Evolutionary conservation across 2,888 invertebrate genomes (phyloP).

Genomic region (Tillus elongatus): DNA sequence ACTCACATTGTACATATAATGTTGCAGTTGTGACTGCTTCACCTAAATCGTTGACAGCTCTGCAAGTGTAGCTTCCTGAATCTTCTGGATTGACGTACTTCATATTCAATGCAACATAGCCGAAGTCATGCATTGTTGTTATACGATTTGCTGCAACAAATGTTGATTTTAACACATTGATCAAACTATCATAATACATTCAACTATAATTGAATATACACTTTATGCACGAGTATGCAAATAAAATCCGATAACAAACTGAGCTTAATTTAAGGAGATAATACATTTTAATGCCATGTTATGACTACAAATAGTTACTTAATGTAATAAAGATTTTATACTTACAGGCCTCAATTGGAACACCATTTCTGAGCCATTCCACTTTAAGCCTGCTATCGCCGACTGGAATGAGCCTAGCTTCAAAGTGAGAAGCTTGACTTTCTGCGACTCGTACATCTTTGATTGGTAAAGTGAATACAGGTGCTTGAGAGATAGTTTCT

Average conservation of each 20-base stretch:
- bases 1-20: constrained; percentile 75
- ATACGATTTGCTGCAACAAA: constrained; percentile 65
- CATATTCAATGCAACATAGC: constrained; percentile 91
- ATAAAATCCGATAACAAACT: too few relatives aligned
- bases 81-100: constrained; percentile 93
- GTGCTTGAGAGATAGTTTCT: constrained; percentile 75
- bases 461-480: constrained; percentile 86
- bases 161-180: constrained; percentile 10
- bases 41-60: constrained; percentile 85
- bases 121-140: constrained; percentile 95
- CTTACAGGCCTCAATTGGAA: constrained; percentile 81
- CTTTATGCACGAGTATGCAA: too few relatives aligned
- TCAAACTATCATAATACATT: constrained; percentile 5
- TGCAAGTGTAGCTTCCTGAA: constrained; percentile 92
- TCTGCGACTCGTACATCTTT: constrained; percentile 79
- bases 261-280: constrained; percentile 12
- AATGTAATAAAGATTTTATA: too few relatives aligned
- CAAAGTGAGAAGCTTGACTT: constrained; percentile 89
- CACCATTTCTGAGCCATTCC: constrained; percentile 88
- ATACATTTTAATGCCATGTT: constrained; percentile 9
- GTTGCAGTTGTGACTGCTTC: constrained; percentile 93
- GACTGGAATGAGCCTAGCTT: constrained; percentile 87
- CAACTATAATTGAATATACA: too few relatives aligned
- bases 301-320: too few relatives aligned
- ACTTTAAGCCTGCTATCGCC: constrained; percentile 88